phyloP scores from a whole-genome alignment of 1,140 invertebrate genomes.

The Archivesica marissinica region DNA sequence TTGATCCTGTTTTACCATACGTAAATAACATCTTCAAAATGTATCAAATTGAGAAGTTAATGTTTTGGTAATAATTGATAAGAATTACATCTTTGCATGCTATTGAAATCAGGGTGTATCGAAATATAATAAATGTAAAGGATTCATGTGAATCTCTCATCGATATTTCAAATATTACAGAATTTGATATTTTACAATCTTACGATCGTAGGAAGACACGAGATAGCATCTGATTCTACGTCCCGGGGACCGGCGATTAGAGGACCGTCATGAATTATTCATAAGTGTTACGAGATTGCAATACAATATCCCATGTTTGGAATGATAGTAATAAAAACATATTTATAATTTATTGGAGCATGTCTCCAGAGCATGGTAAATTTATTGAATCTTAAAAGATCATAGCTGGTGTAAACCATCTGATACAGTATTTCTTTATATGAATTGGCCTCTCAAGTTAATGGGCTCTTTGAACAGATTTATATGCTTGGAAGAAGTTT shows the following conservation, averaged over 20 bases:
- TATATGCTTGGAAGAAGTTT: background rate
- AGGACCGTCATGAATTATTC: background rate
- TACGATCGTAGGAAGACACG: background rate
- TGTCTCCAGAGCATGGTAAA: slow-evolving; percentile 1
- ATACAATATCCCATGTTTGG: background rate
- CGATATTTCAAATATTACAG: background rate
- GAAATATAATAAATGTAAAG: background rate
- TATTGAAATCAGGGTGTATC: background rate
- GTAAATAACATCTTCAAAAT: too few relatives aligned
- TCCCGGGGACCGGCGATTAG: background rate
- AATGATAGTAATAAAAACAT: slow-evolving; percentile 9
- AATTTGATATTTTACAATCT: background rate
- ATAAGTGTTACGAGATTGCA: slow-evolving; percentile 34
- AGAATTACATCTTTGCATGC: slow-evolving; percentile 25
- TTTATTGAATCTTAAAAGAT: slow-evolving; percentile 4
- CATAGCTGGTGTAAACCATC: background rate
- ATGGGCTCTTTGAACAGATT: background rate
- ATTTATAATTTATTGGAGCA: slow-evolving; percentile 27
- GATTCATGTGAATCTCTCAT: background rate
- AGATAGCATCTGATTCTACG: background rate
- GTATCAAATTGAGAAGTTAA: too few relatives aligned
- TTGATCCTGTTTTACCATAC: too few relatives aligned
- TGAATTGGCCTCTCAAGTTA: background rate
- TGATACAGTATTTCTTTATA: background rate
- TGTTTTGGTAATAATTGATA: too few relatives aligned